Evolutionary conservation across 2,113 vertebrate genomes (phyloP).

Genomic region (Todiramphus chloris): DNA sequence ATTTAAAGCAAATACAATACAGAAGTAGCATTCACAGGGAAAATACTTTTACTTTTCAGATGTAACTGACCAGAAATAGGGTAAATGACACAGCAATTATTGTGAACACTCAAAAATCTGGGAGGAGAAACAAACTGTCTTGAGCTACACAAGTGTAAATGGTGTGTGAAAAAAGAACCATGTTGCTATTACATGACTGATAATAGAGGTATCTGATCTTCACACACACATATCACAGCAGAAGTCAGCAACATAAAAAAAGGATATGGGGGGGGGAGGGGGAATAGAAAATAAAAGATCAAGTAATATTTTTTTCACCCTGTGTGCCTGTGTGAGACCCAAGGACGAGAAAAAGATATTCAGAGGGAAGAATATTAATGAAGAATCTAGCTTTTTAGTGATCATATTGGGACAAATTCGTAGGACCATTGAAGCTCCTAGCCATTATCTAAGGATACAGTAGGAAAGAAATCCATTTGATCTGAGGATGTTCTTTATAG

Average conservation of each 20-base stretch:
- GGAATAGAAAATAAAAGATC: background rate
- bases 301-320: background rate
- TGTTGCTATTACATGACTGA: background rate
- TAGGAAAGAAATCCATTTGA: constrained; percentile 17
- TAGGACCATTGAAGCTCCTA: background rate
- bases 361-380: background rate
- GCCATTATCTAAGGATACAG: background rate
- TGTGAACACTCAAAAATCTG: background rate
- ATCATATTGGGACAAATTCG: background rate
- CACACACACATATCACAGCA: background rate
- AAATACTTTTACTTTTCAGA: background rate
- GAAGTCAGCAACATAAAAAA: background rate
- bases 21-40: background rate
- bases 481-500: constrained; percentile 28
- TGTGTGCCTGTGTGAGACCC: background rate
- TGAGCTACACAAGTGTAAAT: background rate
- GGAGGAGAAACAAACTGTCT: background rate
- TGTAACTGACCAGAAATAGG: background rate
- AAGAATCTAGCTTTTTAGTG: background rate
- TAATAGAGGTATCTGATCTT: background rate
- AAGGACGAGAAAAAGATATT: background rate
- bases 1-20: background rate
- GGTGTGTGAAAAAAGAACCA: background rate
- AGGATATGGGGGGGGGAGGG: background rate
- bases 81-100: background rate